A percentile compares a stretch with the other conserved stretches of the same genome.
phyloP scores from a whole-genome alignment of 92 coral and sea anemone genomes.

The Parazoanthus darwini region DNA sequence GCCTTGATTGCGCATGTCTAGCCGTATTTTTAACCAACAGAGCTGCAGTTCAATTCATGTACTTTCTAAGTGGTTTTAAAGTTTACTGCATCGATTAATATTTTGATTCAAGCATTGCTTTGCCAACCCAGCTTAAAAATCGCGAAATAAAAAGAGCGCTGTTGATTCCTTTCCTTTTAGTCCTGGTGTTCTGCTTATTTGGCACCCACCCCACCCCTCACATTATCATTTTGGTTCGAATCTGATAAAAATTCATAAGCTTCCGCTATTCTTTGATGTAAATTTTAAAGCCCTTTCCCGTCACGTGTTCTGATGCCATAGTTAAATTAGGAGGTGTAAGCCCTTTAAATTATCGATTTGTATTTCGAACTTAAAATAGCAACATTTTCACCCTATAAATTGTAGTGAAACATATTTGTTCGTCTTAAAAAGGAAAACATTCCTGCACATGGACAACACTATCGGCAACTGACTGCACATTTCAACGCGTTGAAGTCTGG shows the following conservation, averaged over 20 bases:
- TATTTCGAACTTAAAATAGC: neutral
- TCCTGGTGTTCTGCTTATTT: too few relatives aligned
- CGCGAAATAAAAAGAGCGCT: neutral
- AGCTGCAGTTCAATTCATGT: neutral
- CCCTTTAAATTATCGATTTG: constrained; percentile 13
- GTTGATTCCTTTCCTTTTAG: neutral
- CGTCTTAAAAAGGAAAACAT: neutral
- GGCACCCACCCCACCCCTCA: neutral
- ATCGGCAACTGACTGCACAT: constrained; percentile 12
- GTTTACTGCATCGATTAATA: neutral
- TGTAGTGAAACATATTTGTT: neutral
- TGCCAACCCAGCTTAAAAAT: neutral
- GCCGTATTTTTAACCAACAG: neutral
- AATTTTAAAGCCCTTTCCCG: neutral
- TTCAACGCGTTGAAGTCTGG: constrained; percentile 21
- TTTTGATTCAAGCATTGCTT: too few relatives aligned
- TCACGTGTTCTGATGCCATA: neutral
- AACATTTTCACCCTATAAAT: too few relatives aligned
- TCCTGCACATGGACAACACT: neutral
- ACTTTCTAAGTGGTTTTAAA: neutral
- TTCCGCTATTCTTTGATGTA: neutral
- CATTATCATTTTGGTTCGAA: neutral
- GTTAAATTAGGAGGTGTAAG: neutral
- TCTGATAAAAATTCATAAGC: neutral
- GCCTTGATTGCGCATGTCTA: neutral